Base-by-base conservation (phyloP, 2,797 vertebrate species). In the Lepilemur septentrionalis region DNA sequence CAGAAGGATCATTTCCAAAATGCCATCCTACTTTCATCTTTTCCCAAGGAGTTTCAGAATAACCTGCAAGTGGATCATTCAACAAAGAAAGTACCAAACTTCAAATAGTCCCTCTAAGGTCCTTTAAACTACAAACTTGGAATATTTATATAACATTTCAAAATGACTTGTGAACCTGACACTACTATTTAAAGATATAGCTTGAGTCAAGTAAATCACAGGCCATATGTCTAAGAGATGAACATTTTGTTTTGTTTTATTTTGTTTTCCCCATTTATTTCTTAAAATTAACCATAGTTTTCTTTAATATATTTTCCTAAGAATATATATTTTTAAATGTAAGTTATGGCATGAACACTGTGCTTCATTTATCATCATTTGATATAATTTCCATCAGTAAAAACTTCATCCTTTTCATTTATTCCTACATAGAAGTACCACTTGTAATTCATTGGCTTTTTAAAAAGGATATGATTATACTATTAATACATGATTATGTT, bases 101-200 rank as follows among this genome's bases (percentile, higher is more conserved):
- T 52, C 69, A 95, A 87, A 93, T 25, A 38, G 93, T 89, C 67
- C 22, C 67, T 98, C 85, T 86, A 72, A 92, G n/a, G 43, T 43
- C 94, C 7, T 92, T 92, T 48, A 63, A 55, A 93, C 85, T 85
- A 67, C 7, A 97, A 88, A 78, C 0, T 1, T 83, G 87, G 87
- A 97, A 61, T 85, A 95, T 85, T 98, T 98, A 94, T 93, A 97
- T 92, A 92, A 89, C 0, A 0, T 97, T 97, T 97, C 87, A 95
- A 91, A 91, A 91, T 96, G 76, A 94, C 69, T 96, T 76, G 35
- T 93, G n/a, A 23, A 63, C 55, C 5, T 86, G 70, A 95, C 32
- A 89, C 15, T 97, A 90, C 55, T 94, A 8, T 92, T 96, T 97
- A 89, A 93, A 96, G 91, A 87, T 83, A 6, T 2, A 95, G 70